Evolutionary conservation across 2,888 invertebrate species (phyloP).

Genomic region (Selenia dentaria): DNA sequence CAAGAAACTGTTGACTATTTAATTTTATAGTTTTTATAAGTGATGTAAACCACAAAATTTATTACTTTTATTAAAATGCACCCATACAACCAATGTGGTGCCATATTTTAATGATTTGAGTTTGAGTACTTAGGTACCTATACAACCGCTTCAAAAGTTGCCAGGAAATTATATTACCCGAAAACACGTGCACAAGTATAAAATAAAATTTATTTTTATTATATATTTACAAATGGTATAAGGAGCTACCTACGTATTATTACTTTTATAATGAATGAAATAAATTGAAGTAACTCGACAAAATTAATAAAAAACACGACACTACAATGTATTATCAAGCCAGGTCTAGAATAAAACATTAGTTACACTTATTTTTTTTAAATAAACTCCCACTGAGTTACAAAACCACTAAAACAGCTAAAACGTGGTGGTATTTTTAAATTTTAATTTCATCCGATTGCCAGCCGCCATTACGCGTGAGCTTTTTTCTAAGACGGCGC

Average conservation of each 20-base stretch:
- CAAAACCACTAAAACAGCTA: constrained; percentile 27
- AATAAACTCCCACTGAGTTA: constrained; percentile 12
- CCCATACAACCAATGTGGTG: too few relatives aligned
- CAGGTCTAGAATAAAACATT: constrained; percentile 15
- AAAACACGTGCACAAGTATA: too few relatives aligned
- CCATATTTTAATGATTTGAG: too few relatives aligned
- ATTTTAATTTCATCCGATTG: constrained; percentile 35
- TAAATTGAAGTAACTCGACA: constrained; percentile 1
- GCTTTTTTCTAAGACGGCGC: constrained; percentile 59
- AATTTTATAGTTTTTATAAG: too few relatives aligned
- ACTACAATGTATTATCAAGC: constrained; percentile 7
- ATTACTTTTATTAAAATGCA: too few relatives aligned
- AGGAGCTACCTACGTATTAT: neutral
- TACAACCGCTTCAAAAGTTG: too few relatives aligned
- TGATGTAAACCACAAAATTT: too few relatives aligned
- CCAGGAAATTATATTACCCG: too few relatives aligned
- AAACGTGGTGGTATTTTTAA: constrained; percentile 27
- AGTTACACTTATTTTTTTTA: constrained; percentile 17
- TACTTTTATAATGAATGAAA: constrained; percentile 8
- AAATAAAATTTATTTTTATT: neutral
- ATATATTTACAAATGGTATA: neutral
- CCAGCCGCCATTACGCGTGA: constrained; percentile 45
- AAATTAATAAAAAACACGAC: constrained; percentile 7
- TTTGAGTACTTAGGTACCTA: too few relatives aligned
- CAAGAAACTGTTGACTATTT: too few relatives aligned